phyloP scores from a whole-genome alignment of 1,140 invertebrate species.

The Calephelis nemesis region DNA sequence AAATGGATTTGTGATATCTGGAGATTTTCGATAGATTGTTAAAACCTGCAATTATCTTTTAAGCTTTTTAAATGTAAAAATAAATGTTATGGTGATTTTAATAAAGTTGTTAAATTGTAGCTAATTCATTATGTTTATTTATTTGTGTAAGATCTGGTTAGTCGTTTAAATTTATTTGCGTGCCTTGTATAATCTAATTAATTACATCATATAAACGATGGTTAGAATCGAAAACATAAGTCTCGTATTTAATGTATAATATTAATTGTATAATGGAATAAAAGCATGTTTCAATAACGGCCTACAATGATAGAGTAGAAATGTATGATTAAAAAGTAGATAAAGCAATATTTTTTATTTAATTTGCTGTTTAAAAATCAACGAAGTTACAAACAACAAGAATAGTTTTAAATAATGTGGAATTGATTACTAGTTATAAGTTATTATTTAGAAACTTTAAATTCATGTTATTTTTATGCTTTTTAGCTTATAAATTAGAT shows the following conservation, averaged over 20 bases:
- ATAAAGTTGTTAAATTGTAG: background rate
- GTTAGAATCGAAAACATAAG: slow-evolving; percentile 19
- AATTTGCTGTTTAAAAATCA: background rate
- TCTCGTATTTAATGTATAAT: slow-evolving; percentile 16
- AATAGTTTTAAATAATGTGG: slow-evolving; percentile 16
- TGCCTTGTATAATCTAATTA: slow-evolving; percentile 39
- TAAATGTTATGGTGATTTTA: background rate
- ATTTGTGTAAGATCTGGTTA: slow-evolving; percentile 5
- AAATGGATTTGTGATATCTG: too few relatives aligned
- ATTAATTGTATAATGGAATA: slow-evolving; percentile 5
- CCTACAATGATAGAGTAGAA: slow-evolving; percentile 32
- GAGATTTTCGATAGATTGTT: too few relatives aligned
- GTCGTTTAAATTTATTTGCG: slow-evolving; percentile 41
- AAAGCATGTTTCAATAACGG: slow-evolving; percentile 35
- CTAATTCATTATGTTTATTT: background rate
- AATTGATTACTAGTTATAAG: slow-evolving; percentile 22
- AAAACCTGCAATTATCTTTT: too few relatives aligned
- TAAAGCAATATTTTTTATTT: background rate
- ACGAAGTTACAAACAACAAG: background rate
- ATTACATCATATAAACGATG: slow-evolving; percentile 19
- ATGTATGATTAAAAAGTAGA: slow-evolving; percentile 9
- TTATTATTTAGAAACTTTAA: slow-evolving; percentile 7
- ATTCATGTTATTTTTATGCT: background rate
- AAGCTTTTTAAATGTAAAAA: background rate
- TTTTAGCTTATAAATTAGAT: slow-evolving; percentile 14